A percentile compares a stretch with the other conserved stretches of the same genome.
These are phyloP conservation scores for Miltochrista miniata DNA, from an alignment of 2,888 invertebrate genomes.

Conservation along the genomic window DNA sequence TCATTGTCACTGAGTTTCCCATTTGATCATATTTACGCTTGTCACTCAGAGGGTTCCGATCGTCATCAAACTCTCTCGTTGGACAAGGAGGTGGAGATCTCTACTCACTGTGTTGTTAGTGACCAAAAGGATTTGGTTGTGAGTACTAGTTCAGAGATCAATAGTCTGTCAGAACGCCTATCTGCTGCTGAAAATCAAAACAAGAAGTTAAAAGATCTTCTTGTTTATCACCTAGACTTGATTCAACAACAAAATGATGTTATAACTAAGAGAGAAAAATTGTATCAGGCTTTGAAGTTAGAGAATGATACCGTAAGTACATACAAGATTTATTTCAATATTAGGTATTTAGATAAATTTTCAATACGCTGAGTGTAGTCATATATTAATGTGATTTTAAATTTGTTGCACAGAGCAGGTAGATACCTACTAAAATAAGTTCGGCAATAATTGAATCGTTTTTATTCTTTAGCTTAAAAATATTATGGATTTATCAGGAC, in stretches of 20 bases:
- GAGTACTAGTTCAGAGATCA: slow-evolving; percentile 43
- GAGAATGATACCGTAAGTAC: slow-evolving; percentile 90
- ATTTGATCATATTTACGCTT: slow-evolving; percentile 90
- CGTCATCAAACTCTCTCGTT: slow-evolving; percentile 57
- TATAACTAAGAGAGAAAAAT: slow-evolving; percentile 90
- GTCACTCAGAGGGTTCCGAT: slow-evolving; percentile 75
- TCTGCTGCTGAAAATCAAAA: slow-evolving; percentile 81
- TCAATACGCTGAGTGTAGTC: background rate
- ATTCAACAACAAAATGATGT: slow-evolving; percentile 96
- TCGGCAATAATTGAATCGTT: too few relatives aligned
- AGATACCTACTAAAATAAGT: too few relatives aligned
- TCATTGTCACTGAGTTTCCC: slow-evolving; percentile 83
- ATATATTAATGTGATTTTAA: too few relatives aligned
- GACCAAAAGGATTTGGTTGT: slow-evolving; percentile 52
- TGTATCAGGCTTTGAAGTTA: slow-evolving; percentile 87
- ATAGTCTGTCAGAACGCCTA: slow-evolving; percentile 58
- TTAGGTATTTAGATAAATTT: background rate
- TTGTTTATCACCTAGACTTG: slow-evolving; percentile 92
- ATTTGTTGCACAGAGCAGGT: too few relatives aligned
- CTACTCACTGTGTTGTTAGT: slow-evolving; percentile 57
- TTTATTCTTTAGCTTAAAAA: too few relatives aligned
- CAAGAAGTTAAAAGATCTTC: slow-evolving; percentile 89
- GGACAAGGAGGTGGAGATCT: slow-evolving; percentile 70
- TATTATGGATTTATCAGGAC: too few relatives aligned
- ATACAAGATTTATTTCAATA: background rate